Evolutionary conservation across 2,888 invertebrate species (phyloP).

Genomic region (Platycnemis pennipes): DNA sequence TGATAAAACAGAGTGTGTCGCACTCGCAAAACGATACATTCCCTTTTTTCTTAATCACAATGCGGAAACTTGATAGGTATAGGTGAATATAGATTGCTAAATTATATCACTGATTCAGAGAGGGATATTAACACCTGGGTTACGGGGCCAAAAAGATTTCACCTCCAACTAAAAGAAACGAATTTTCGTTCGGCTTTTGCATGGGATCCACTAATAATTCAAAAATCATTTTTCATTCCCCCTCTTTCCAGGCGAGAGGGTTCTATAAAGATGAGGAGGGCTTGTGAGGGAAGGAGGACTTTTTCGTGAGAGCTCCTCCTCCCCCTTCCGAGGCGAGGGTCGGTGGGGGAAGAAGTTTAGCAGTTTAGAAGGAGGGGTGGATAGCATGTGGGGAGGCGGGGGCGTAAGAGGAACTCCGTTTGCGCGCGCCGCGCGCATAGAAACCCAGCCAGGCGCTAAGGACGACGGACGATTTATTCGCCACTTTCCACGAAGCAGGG

Average conservation of each 20-base stretch:
- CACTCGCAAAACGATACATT: too few relatives aligned
- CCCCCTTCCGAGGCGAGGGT: not conserved
- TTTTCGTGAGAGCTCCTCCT: not conserved
- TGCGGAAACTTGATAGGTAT: too few relatives aligned
- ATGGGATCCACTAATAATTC: not conserved
- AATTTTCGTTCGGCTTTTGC: not conserved
- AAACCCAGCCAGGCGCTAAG: not conserved
- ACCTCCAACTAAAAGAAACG: not conserved
- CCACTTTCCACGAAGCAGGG: conserved; percentile 7
- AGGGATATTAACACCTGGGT: too few relatives aligned
- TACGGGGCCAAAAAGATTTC: not conserved
- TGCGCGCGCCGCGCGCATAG: not conserved
- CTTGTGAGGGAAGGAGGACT: not conserved
- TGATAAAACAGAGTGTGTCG: too few relatives aligned
- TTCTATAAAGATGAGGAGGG: not conserved
- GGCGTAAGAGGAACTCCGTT: not conserved
- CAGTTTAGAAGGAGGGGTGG: too few relatives aligned
- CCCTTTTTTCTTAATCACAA: too few relatives aligned
- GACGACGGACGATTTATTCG: not conserved
- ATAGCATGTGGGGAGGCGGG: too few relatives aligned
- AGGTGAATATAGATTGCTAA: too few relatives aligned
- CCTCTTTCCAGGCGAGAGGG: not conserved
- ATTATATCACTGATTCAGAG: too few relatives aligned
- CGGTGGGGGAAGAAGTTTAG: too few relatives aligned
- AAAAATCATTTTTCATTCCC: not conserved